Evolutionary conservation across 1,140 invertebrate genomes (phyloP).

Genomic region (Neodiprion pinetum): DNA sequence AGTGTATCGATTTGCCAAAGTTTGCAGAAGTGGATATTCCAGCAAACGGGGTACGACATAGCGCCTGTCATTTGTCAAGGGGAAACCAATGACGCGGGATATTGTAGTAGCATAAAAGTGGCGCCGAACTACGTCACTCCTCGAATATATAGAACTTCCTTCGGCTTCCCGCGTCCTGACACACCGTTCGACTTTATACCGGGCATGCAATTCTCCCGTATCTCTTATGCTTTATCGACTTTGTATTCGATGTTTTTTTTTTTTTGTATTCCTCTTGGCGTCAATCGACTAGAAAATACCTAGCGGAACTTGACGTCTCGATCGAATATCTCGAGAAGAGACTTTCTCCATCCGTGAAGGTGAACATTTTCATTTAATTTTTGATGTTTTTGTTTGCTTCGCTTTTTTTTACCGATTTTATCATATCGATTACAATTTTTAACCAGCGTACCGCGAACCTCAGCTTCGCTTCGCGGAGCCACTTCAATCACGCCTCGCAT

Average conservation of each 20-base stretch:
- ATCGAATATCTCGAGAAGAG: no score
- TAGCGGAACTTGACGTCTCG: no score
- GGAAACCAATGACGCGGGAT: not conserved
- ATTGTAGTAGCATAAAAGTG: not conserved
- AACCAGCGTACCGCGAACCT: not conserved
- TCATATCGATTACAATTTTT: not conserved
- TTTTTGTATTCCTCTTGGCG: no score
- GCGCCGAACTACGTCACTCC: not conserved
- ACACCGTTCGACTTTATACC: not conserved
- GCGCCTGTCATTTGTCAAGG: not conserved
- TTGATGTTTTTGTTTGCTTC: not conserved
- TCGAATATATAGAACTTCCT: not conserved
- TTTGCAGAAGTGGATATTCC: not conserved
- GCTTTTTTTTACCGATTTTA: not conserved
- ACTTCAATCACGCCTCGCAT: conserved; percentile 30
- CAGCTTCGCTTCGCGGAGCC: not conserved
- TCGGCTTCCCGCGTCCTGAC: not conserved
- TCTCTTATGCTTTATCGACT: not conserved
- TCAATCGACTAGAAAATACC: no score
- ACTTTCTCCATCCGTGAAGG: no score
- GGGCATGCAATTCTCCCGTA: not conserved
- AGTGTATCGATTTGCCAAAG: not conserved
- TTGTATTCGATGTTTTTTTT: no score
- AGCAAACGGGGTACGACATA: not conserved
- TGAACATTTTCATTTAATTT: not conserved